Conservation (phyloP, 2,113 vertebrate species). For the Mormyrus lacerda region DNA sequence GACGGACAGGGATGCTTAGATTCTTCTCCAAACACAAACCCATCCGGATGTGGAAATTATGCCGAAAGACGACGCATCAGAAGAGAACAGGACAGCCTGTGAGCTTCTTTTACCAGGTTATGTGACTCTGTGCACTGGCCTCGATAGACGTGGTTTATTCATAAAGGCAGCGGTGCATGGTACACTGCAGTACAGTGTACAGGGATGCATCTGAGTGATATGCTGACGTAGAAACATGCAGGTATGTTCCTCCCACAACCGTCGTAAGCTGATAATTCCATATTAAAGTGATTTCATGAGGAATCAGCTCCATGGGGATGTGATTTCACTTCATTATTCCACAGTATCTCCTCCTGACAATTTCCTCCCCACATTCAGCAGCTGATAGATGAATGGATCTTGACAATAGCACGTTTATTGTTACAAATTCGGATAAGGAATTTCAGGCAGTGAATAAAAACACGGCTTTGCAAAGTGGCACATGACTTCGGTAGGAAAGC, state of each 20-base stretch:
- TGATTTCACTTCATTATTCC: not conserved
- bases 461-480: not conserved
- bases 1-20: not conserved
- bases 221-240: not conserved
- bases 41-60: not conserved
- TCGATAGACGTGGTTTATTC: not conserved
- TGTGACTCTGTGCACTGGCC: not conserved
- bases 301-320: not conserved
- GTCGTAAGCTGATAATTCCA: not conserved
- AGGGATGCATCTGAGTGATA: not conserved
- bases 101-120: not conserved
- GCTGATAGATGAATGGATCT: not conserved
- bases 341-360: not conserved
- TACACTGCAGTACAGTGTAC: not conserved
- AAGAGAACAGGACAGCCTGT: not conserved
- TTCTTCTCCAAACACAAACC: not conserved
- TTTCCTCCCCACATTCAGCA: not conserved
- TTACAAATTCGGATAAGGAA: not conserved
- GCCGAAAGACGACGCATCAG: not conserved
- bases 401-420: not conserved
- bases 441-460: not conserved
- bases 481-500: not conserved
- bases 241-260: not conserved
- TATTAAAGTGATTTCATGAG: not conserved
- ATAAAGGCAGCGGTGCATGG: not conserved